These are phyloP conservation scores for Caenorhabditis remanei DNA, from an alignment of 1,140 invertebrate species.

Conservation along the genomic window DNA sequence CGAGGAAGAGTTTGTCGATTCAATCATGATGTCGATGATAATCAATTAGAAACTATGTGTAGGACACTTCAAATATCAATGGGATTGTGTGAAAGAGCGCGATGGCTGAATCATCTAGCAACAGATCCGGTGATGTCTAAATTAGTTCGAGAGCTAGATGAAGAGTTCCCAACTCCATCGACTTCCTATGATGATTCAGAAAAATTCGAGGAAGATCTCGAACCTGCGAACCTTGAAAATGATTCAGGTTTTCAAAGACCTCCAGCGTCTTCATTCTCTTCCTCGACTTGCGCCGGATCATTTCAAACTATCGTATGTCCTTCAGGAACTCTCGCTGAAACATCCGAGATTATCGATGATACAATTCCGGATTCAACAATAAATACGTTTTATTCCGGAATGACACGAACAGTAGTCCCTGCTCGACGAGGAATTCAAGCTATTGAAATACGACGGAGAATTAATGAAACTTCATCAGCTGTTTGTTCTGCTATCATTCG, in stretches of 20 bases:
- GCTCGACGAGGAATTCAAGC: slow-evolving; percentile 11
- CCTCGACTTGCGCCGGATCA: neutral
- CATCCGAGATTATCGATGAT: slow-evolving; percentile 1
- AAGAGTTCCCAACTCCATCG: neutral
- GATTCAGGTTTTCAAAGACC: neutral
- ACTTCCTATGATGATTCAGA: neutral
- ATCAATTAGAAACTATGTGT: slow-evolving; percentile 30
- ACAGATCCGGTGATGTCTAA: neutral
- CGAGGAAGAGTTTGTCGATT: slow-evolving; percentile 40
- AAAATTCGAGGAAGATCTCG: neutral
- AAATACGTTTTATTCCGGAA: neutral
- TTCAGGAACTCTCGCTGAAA: neutral
- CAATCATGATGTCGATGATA: slow-evolving; percentile 31
- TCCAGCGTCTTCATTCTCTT: slow-evolving; percentile 2
- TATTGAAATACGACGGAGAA: slow-evolving; percentile 18
- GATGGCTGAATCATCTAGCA: slow-evolving; percentile 31
- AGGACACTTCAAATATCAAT: slow-evolving; percentile 40
- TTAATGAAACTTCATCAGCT: slow-evolving; percentile 3
- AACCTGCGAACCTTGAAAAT: neutral
- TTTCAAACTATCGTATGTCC: slow-evolving; percentile 7
- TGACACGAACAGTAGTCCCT: slow-evolving; percentile 3
- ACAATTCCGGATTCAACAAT: neutral
- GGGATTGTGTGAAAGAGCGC: slow-evolving; percentile 21
- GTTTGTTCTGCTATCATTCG: slow-evolving; percentile 16
- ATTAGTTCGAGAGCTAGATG: slow-evolving; percentile 7